Evolutionary conservation across 2,113 vertebrate genomes (phyloP), one percentile per base, ranked within the genome.

Genomic region (Myrmecophaga tridactyla): DNA sequence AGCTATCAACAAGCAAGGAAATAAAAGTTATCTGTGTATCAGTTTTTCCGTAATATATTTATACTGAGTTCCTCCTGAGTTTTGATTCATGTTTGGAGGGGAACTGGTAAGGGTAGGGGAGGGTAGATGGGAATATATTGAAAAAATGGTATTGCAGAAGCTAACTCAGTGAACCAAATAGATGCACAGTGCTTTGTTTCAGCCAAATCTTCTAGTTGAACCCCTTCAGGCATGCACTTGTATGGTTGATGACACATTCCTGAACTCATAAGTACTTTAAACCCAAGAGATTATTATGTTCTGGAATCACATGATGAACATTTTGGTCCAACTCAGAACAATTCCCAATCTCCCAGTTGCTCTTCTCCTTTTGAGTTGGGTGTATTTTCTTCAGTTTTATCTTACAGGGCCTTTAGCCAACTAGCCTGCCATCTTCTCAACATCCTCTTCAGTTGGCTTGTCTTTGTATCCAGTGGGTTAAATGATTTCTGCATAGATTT

Each of bases 221-320:
- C 56, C 77, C 14, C n/a, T 29, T 39, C 29, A 86, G 82, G 70
- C 82, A 72, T 69, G 53, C 6, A 56, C 72, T 83, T 62, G 62
- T 90, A 70, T 58, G 34, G 63, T n/a, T 77, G 81, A 46, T 48
- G 96, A 62, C 85, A 82, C 62, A n/a, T 60, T 80, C 63, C 73
- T 92, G 65, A 39, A 62, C 43, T 53, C 84, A 46, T 43, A 18
- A 86, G 60, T 70, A 75, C 65, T 95, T 94, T 82, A 84, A 69
- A 56, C 67, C 69, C 53, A 31, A 15, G 29, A 23, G 34, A 39
- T 60, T 76, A 34, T 78, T 95, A 39, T 92, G 94, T 94, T 92
- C 67, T 89, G 81, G 73, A 94, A 90, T 48, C 31, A 62, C n/a
- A 36, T 29, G 83, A 60, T 7, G 11, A 86, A 51, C 76, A 34